Percentiles rank a stretch among this genome's conserved stretches.
Evolutionary conservation across 2,797 vertebrate species (phyloP).

Genomic region (Enteromius radiatus): DNA sequence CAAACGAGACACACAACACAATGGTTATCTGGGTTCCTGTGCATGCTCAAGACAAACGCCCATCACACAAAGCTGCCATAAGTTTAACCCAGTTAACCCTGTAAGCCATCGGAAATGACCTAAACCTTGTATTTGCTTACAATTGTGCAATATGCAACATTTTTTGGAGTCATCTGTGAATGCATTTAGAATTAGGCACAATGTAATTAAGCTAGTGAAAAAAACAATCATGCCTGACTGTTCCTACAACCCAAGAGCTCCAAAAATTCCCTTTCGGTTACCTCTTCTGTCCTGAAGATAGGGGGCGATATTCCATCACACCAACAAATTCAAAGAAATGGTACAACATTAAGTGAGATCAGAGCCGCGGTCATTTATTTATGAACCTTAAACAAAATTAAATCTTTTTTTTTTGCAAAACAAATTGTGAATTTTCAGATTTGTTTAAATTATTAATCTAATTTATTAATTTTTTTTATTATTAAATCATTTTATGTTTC

Average conservation of each 20-base stretch:
- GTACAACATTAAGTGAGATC: not conserved
- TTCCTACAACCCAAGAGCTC: slow-evolving; percentile 13
- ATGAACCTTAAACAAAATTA: not conserved
- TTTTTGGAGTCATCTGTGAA: not conserved
- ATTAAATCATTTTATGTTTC: not conserved
- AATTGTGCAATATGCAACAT: not conserved
- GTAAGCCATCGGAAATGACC: not conserved
- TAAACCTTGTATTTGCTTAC: slow-evolving; percentile 6
- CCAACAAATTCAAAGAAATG: not conserved
- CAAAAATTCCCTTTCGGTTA: not conserved
- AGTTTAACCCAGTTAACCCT: not conserved
- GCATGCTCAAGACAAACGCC: slow-evolving; percentile 31
- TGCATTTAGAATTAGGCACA: slow-evolving; percentile 1
- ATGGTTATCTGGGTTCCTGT: slow-evolving; percentile 38
- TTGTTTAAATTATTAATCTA: not conserved
- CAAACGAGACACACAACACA: slow-evolving; percentile 27
- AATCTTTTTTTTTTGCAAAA: not conserved
- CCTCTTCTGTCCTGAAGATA: not conserved
- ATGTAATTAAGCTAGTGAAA: not conserved
- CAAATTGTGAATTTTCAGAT: not conserved
- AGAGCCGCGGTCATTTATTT: not conserved
- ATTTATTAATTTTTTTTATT: too few relatives aligned
- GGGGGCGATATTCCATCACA: not conserved
- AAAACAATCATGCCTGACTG: not conserved
- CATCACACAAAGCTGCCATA: slow-evolving; percentile 22